Percentiles rank a stretch among this genome's conserved stretches.
Conservation (phyloP, 2,888 invertebrate species). For the Aspidapion aeneum region DNA sequence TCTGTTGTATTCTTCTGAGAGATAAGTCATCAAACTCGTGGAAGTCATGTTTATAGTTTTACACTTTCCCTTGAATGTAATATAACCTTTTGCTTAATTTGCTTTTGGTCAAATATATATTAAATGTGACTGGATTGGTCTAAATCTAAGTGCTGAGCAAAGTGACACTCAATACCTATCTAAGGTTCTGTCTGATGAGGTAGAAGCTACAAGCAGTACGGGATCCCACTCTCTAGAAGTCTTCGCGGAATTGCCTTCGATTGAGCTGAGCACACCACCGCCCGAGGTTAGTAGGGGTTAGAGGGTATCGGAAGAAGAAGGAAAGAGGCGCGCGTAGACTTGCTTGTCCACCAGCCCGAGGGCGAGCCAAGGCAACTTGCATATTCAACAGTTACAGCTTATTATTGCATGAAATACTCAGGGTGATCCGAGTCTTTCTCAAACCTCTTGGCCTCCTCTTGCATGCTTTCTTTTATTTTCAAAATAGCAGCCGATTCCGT, state of each 20-base stretch:
- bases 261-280: conserved; percentile 49
- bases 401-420: conserved; percentile 96
- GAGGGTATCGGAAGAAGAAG: conserved; percentile 46
- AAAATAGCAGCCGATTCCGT: conserved; percentile 99
- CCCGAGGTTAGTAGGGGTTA: conserved; percentile 46
- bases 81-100: too few relatives aligned
- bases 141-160: too few relatives aligned
- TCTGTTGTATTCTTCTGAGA: too few relatives aligned
- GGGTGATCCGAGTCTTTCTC: conserved; percentile 97
- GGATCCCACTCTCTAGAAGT: conserved; percentile 44
- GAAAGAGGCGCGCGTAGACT: conserved; percentile 37
- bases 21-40: too few relatives aligned
- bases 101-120: too few relatives aligned
- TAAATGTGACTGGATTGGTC: too few relatives aligned
- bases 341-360: conserved; percentile 46
- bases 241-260: conserved; percentile 41
- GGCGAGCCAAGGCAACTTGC: conserved; percentile 48
- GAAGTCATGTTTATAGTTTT: too few relatives aligned
- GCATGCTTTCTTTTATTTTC: conserved; percentile 99
- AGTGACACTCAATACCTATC: too few relatives aligned
- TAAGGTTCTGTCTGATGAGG: too few relatives aligned
- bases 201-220: conserved; percentile 51
- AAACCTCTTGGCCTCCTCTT: conserved; percentile 99
- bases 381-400: conserved; percentile 32
- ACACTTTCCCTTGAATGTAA: too few relatives aligned